phyloP scores from a whole-genome alignment of 2,797 vertebrate species.

The Galagoides demidoff region DNA sequence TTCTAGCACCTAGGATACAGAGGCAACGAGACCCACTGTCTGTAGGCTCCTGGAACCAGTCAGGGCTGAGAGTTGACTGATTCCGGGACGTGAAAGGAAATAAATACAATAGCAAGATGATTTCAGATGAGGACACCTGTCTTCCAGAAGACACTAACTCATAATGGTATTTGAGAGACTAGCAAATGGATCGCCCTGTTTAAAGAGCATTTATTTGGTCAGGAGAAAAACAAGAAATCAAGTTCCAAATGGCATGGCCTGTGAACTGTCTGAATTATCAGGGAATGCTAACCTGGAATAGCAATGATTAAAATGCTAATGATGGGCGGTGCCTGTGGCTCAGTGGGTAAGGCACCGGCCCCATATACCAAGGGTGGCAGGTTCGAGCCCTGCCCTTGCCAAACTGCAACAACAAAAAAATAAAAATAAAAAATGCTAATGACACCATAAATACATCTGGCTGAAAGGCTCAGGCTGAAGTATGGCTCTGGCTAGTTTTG shows the following conservation, averaged over 20 bases:
- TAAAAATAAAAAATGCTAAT: background rate
- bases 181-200: background rate
- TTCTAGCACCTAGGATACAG: background rate
- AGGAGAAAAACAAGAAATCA: background rate
- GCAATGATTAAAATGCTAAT: background rate
- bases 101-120: background rate
- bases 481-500: background rate
- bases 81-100: background rate
- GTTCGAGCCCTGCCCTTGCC: too few species aligned
- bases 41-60: background rate
- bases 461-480: background rate
- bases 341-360: too few species aligned
- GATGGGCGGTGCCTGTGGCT: too few species aligned
- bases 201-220: background rate
- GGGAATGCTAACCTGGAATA: background rate
- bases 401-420: too few species aligned
- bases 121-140: background rate
- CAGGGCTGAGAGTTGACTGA: background rate
- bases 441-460: background rate
- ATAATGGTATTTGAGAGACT: background rate
- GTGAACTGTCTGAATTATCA: background rate
- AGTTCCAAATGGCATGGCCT: background rate
- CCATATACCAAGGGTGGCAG: too few species aligned
- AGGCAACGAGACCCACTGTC: background rate
- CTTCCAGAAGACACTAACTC: background rate